Percentiles rank a stretch among this genome's conserved stretches.
Evolutionary conservation across 2,113 vertebrate genomes (phyloP).

Genomic region (Chaetodon trifascialis): DNA sequence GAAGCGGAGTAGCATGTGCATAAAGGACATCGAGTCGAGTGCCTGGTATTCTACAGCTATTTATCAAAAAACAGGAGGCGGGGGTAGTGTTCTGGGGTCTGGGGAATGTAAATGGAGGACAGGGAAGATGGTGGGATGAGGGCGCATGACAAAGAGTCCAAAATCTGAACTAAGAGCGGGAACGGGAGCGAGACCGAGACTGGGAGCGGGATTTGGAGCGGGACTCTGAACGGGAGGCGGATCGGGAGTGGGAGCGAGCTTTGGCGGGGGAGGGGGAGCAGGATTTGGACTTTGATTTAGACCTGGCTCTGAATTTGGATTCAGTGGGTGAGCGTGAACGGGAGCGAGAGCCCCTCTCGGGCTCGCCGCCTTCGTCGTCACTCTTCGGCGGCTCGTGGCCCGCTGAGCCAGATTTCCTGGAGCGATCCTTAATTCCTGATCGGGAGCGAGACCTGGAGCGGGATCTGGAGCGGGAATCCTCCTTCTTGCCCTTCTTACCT

Average conservation of each 20-base stretch:
- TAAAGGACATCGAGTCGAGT: slow-evolving; percentile 53
- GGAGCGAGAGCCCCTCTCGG: slow-evolving; percentile 70
- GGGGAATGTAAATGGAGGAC: slow-evolving; percentile 65
- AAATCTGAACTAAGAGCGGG: slow-evolving; percentile 68
- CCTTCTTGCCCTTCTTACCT: slow-evolving; percentile 86
- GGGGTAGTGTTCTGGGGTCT: slow-evolving; percentile 3
- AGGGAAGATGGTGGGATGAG: background rate
- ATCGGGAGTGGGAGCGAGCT: slow-evolving; percentile 66
- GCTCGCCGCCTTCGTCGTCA: slow-evolving; percentile 66
- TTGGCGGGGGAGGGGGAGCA: slow-evolving; percentile 65
- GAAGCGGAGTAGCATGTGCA: slow-evolving; percentile 58
- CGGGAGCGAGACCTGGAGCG: slow-evolving; percentile 86
- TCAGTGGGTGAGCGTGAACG: slow-evolving; percentile 69
- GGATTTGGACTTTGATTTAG: slow-evolving; percentile 75
- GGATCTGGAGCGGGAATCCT: slow-evolving; percentile 79
- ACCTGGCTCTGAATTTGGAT: slow-evolving; percentile 67
- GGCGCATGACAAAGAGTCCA: slow-evolving; percentile 57
- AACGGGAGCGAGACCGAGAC: slow-evolving; percentile 72
- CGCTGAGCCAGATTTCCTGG: slow-evolving; percentile 79
- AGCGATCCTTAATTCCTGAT: slow-evolving; percentile 72
- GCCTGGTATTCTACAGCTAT: slow-evolving; percentile 67
- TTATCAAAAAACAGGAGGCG: slow-evolving; percentile 71
- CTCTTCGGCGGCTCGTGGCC: slow-evolving; percentile 71
- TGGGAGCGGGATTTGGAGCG: slow-evolving; percentile 71
- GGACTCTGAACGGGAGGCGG: slow-evolving; percentile 68